phyloP scores from a whole-genome alignment of 2,888 invertebrate genomes.

The Eupithecia tripunctaria region DNA sequence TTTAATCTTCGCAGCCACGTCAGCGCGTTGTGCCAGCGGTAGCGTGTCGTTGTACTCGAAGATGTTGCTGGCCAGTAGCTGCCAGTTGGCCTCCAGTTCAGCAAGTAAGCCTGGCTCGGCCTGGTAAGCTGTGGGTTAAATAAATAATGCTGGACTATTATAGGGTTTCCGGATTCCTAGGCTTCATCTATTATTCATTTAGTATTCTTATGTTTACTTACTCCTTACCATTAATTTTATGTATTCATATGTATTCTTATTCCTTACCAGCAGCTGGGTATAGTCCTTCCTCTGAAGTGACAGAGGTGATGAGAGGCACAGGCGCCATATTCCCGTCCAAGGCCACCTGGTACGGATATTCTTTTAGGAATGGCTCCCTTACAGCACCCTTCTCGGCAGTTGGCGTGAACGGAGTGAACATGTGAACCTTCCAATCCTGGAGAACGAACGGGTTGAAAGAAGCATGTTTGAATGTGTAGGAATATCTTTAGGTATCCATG shows the following conservation, averaged over 20 bases:
- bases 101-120: slow-evolving; percentile 70
- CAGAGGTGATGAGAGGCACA: slow-evolving; percentile 88
- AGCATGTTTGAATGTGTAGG: too few relatives aligned
- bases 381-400: slow-evolving; percentile 84
- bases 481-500: too few relatives aligned
- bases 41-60: slow-evolving; percentile 86
- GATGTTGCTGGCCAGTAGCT: slow-evolving; percentile 84
- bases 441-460: not conserved
- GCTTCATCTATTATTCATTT: not conserved
- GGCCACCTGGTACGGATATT: slow-evolving; percentile 87
- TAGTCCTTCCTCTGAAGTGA: slow-evolving; percentile 89
- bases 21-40: slow-evolving; percentile 69
- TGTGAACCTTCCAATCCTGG: slow-evolving; percentile 83
- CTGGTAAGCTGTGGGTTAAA: slow-evolving; percentile 58
- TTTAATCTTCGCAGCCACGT: slow-evolving; percentile 81
- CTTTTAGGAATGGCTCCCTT: slow-evolving; percentile 86
- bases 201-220: too few relatives aligned
- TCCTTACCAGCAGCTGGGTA: slow-evolving; percentile 87
- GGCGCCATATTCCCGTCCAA: slow-evolving; percentile 84
- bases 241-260: too few relatives aligned
- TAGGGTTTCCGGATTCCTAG: too few relatives aligned
- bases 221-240: slow-evolving; percentile 83
- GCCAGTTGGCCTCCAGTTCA: slow-evolving; percentile 84
- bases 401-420: slow-evolving; percentile 90
- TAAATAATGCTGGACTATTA: too few relatives aligned